Conservation (phyloP, 2,113 vertebrate genomes). For the Narcine bancroftii region DNA sequence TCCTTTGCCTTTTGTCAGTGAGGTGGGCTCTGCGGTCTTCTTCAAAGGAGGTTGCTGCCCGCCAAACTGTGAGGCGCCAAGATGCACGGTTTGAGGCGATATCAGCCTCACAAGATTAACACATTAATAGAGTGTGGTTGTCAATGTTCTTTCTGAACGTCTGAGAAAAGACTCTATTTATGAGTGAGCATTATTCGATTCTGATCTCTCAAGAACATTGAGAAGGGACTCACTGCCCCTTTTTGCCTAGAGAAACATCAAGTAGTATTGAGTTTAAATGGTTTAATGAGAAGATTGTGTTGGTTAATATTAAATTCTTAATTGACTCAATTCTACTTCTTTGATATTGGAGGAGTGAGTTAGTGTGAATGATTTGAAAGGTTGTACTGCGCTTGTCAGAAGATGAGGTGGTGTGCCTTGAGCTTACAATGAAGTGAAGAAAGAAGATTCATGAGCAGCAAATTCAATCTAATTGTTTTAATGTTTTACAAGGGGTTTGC, state of each 20-base stretch:
- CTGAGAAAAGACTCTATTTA: not conserved
- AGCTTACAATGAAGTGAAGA: too few species aligned
- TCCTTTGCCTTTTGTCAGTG: too few species aligned
- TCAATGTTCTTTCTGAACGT: not conserved
- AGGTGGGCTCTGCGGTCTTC: too few species aligned
- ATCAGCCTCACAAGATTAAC: too few species aligned
- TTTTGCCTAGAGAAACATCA: not conserved
- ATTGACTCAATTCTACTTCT: not conserved
- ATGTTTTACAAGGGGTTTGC: too few species aligned
- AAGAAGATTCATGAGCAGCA: too few species aligned
- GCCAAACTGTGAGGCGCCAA: too few species aligned
- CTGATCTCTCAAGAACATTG: not conserved
- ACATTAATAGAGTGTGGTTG: not conserved
- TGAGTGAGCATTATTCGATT: not conserved
- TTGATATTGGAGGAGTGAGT: not conserved
- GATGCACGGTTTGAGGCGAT: too few species aligned
- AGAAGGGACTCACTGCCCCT: not conserved
- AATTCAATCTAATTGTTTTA: too few species aligned
- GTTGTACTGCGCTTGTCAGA: too few species aligned
- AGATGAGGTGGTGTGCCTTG: too few species aligned
- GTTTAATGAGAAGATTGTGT: not conserved
- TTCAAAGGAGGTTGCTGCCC: too few species aligned
- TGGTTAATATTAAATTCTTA: not conserved
- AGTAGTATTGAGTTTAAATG: not conserved
- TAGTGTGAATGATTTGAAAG: not conserved